These are phyloP conservation scores for Papilio glaucus DNA, from an alignment of 1,140 invertebrate species.

Conservation along the genomic window DNA sequence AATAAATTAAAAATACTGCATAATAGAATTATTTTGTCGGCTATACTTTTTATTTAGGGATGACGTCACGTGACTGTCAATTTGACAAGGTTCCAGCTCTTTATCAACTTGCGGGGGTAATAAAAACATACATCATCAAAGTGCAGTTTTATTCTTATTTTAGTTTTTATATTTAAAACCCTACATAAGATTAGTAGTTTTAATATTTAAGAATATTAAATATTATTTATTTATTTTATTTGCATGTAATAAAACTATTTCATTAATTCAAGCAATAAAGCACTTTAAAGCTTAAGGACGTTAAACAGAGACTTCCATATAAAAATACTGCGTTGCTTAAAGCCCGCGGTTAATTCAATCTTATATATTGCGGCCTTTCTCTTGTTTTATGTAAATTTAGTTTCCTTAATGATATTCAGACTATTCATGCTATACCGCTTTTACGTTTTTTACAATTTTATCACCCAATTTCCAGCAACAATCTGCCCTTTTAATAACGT, in stretches of 20 bases:
- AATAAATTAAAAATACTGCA: too few species aligned
- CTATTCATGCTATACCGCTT: neutral
- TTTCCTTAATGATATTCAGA: constrained; percentile 24
- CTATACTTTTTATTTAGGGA: too few species aligned
- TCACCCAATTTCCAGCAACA: constrained; percentile 10
- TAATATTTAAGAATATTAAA: too few species aligned
- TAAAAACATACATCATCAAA: too few species aligned
- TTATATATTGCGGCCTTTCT: constrained; percentile 18
- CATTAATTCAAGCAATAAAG: constrained; percentile 10
- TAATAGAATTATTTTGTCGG: too few species aligned
- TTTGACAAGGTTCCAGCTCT: too few species aligned
- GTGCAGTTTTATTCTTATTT: too few species aligned
- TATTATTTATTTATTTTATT: too few species aligned
- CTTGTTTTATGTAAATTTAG: constrained; percentile 27
- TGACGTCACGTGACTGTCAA: too few species aligned
- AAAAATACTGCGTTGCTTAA: constrained; percentile 8
- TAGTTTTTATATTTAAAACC: too few species aligned
- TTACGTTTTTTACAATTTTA: constrained; percentile 16
- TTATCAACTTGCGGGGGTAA: too few species aligned
- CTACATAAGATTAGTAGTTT: too few species aligned
- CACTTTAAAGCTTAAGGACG: neutral
- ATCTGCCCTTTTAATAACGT: neutral
- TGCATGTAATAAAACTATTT: constrained; percentile 4
- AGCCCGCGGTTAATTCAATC: constrained; percentile 19
- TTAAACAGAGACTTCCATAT: constrained; percentile 14